These are phyloP conservation scores for Hyles lineata DNA, from an alignment of 2,888 invertebrate species.

Conservation along the genomic window DNA sequence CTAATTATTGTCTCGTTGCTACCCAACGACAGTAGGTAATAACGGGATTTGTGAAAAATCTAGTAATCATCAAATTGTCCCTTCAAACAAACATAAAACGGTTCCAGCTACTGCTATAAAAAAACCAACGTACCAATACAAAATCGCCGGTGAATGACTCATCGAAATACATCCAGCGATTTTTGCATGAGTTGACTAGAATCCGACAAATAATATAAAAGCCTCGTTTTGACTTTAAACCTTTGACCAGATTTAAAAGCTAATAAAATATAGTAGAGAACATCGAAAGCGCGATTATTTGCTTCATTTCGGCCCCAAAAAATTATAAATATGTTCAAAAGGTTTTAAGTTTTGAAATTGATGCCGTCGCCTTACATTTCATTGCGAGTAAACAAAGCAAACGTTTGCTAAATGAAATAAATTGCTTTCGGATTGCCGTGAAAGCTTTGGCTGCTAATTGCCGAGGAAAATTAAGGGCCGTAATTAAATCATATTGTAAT, in stretches of 20 bases:
- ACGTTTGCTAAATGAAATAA: conserved; percentile 24
- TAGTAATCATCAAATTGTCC: too few species aligned
- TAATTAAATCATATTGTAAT: conserved; percentile 36
- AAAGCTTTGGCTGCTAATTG: conserved; percentile 46
- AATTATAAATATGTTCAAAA: too few species aligned
- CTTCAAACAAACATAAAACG: background rate
- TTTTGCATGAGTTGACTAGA: conserved; percentile 18
- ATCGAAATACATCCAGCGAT: background rate
- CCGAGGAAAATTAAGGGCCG: conserved; percentile 43
- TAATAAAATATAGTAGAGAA: background rate
- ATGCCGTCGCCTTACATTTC: background rate
- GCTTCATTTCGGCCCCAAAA: background rate
- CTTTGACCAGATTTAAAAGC: background rate
- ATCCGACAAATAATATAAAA: background rate
- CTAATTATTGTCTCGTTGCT: too few species aligned
- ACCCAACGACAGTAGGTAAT: too few species aligned
- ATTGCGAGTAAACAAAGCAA: conserved; percentile 13
- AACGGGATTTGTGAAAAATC: too few species aligned
- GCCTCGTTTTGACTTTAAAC: background rate
- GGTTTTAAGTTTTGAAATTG: background rate
- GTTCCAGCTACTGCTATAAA: background rate
- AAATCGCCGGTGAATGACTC: conserved; percentile 12
- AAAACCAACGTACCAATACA: background rate
- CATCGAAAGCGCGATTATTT: background rate
- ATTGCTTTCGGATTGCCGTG: conserved; percentile 31